Evolutionary conservation across 1,140 invertebrate species (phyloP).

Genomic region (Zaprionus nigranus): DNA sequence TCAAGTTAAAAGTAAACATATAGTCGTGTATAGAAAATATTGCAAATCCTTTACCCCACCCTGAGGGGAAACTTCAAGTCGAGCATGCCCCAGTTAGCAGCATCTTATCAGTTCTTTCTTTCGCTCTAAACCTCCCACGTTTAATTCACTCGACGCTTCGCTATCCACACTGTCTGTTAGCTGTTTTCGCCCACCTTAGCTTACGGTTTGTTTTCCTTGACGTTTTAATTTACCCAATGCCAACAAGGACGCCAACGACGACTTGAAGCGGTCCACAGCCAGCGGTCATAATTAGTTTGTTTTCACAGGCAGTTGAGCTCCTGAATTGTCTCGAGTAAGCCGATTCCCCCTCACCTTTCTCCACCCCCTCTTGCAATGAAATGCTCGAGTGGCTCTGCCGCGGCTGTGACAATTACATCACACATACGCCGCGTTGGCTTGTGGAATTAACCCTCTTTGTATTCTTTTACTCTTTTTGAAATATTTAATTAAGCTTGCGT

Average conservation of each 20-base stretch:
- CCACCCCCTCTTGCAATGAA: slow-evolving; percentile 33
- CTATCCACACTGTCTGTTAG: slow-evolving; percentile 1
- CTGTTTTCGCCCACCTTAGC: slow-evolving; percentile 43
- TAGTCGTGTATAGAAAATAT: too few relatives aligned
- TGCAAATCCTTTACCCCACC: too few relatives aligned
- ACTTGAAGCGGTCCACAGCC: slow-evolving; percentile 34
- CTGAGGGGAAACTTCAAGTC: not conserved
- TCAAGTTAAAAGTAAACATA: too few relatives aligned
- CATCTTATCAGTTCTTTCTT: not conserved
- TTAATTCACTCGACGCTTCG: slow-evolving; percentile 10
- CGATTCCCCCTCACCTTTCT: slow-evolving; percentile 1
- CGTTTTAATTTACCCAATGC: slow-evolving; percentile 76
- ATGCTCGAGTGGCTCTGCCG: slow-evolving; percentile 51
- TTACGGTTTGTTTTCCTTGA: slow-evolving; percentile 63
- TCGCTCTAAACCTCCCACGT: slow-evolving; percentile 17
- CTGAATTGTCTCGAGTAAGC: slow-evolving; percentile 64
- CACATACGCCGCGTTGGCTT: slow-evolving; percentile 52
- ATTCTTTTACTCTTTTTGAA: slow-evolving; percentile 2
- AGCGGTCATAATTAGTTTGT: slow-evolving; percentile 81
- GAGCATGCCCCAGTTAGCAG: not conserved
- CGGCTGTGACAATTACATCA: slow-evolving; percentile 60
- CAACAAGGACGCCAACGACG: slow-evolving; percentile 25
- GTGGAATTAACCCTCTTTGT: not conserved
- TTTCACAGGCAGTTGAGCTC: slow-evolving; percentile 77
- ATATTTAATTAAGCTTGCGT: not conserved